Percentiles rank a stretch among this genome's conserved stretches.
Conservation (phyloP, 1,140 invertebrate species). For the Brachionus asplanchnoidis region DNA sequence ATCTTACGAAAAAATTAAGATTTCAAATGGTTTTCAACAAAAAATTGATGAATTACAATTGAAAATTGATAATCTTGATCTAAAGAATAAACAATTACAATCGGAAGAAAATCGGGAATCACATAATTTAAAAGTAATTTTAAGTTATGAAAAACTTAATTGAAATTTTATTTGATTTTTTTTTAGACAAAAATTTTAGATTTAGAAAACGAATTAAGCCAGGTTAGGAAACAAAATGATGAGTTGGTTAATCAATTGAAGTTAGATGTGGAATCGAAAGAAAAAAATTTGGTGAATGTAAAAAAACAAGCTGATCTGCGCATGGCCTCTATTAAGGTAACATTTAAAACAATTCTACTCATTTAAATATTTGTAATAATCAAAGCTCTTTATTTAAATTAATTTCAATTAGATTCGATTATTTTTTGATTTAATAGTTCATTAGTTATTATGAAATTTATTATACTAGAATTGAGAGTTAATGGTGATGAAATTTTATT, state of each 20-base stretch:
- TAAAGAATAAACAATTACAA: neutral
- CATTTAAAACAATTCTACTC: neutral
- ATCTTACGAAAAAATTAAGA: neutral
- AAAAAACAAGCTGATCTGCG: neutral
- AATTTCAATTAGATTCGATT: neutral
- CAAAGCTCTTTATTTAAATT: neutral
- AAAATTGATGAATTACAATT: conserved; percentile 27
- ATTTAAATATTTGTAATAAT: neutral
- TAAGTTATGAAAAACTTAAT: too few species aligned
- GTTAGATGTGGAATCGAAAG: neutral
- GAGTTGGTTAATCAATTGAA: neutral
- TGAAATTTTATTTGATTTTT: neutral
- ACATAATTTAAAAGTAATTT: neutral
- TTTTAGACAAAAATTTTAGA: neutral
- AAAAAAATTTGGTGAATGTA: neutral
- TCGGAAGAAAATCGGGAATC: neutral
- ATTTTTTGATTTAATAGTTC: too few species aligned
- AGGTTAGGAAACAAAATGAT: neutral
- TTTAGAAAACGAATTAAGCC: neutral
- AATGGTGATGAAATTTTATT: too few species aligned
- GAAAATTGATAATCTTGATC: neutral
- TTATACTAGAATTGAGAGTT: too few species aligned
- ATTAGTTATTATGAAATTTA: too few species aligned
- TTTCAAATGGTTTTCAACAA: neutral
- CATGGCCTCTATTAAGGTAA: conserved; percentile 18